These are phyloP conservation scores for Saguinus midas DNA, from an alignment of 2,113 vertebrate genomes.

Conservation along the genomic window DNA sequence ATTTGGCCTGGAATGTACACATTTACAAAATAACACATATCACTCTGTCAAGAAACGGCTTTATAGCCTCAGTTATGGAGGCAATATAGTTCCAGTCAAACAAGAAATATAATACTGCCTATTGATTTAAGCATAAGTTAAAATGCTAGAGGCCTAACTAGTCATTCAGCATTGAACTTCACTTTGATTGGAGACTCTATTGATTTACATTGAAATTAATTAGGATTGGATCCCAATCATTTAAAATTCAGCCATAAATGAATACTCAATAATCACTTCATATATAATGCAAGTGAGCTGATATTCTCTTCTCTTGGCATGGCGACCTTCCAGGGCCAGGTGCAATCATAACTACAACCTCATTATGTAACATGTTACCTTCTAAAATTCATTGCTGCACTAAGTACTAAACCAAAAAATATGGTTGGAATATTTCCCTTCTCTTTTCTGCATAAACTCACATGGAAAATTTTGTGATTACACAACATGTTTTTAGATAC, in stretches of 20 bases:
- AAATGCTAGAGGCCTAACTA: slow-evolving; percentile 59
- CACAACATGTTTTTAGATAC: too few relatives aligned
- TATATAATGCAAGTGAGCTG: not conserved
- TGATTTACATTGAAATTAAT: slow-evolving; percentile 67
- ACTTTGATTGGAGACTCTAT: slow-evolving; percentile 65
- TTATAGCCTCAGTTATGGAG: slow-evolving; percentile 66
- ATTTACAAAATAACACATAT: slow-evolving; percentile 55
- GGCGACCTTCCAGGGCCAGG: not conserved
- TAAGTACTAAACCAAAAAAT: too few relatives aligned
- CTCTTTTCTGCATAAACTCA: too few relatives aligned
- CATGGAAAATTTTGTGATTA: too few relatives aligned
- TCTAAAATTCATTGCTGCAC: too few relatives aligned
- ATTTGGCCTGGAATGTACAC: slow-evolving; percentile 50
- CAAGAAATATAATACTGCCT: slow-evolving; percentile 71
- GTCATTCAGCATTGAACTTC: slow-evolving; percentile 65
- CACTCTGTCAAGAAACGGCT: slow-evolving; percentile 63
- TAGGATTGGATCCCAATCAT: slow-evolving; percentile 43
- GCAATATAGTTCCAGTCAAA: slow-evolving; percentile 76
- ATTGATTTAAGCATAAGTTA: slow-evolving; percentile 56
- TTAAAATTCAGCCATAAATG: too few relatives aligned
- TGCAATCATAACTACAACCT: not conserved
- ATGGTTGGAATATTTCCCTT: too few relatives aligned
- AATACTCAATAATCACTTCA: not conserved
- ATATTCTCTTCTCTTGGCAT: not conserved
- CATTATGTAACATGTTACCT: too few relatives aligned